Base-by-base conservation (phyloP, 2,113 vertebrate genomes). In the Copsychus sechellarum region DNA sequence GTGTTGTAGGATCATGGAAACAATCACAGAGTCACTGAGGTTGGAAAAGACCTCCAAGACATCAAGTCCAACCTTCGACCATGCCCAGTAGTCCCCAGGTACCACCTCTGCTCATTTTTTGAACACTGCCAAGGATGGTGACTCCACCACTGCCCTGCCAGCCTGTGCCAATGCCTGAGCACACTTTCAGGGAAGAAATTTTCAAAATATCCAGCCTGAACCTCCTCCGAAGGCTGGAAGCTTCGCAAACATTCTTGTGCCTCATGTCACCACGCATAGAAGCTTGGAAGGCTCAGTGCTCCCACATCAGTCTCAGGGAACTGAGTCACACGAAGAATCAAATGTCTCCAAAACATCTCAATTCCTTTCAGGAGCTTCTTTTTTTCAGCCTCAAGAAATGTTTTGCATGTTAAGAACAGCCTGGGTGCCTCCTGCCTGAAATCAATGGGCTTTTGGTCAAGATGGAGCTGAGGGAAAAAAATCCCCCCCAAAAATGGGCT, bases 241-340 rank as follows among this genome's bases (percentile, higher is more conserved):
- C 14, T 69, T 43, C 11, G 1, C 28, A 88, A 61, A 65, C 8
- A 8, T 18, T 70, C 72, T 8, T 69, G 14, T 9, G 6, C 28
- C 24, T 42, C 4, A 2, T 20, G 33, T 62, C 73, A 20, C 47
- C 56, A 25, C 13, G 8, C 0, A 0, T 18, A 21, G 48, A n/a
- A 17, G 14, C 17, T 7, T 56, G 53, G 89, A 84, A 70, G 34
- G 43, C 43, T 87, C 47, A 11, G 61, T 11, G 31, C 81, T 80
- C 60, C 70, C 19, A 56, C 51, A 26, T 51, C 42, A 21, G 1
- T 47, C n/a, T 56, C 67, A 45, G 57, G 56, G 57, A 84, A 64
- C 33, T 47, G 78, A 93, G 43, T 69, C 76, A 88, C 53, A 23
- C 25, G 11, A 54, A 38, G n/a, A 50, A 25, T 53, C 3, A 67